Percentiles rank a stretch among this genome's conserved stretches.
These are phyloP conservation scores for Argopecten irradians DNA, from an alignment of 1,140 invertebrate species.

Conservation along the genomic window DNA sequence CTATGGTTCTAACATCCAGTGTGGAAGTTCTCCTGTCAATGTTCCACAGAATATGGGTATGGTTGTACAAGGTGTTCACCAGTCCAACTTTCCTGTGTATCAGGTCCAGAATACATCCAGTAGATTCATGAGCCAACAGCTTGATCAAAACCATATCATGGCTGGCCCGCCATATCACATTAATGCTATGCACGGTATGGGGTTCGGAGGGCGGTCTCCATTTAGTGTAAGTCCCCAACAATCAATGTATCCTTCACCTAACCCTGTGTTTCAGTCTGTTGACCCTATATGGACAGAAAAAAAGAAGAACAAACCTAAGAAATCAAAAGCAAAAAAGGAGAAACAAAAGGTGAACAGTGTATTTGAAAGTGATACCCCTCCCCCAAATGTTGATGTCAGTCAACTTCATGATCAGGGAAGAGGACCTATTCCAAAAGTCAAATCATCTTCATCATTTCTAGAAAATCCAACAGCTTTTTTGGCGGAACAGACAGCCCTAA, in stretches of 20 bases:
- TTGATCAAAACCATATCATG: constrained; percentile 19
- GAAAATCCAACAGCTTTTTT: constrained; percentile 93
- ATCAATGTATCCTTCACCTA: not conserved
- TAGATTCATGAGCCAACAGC: not conserved
- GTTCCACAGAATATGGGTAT: constrained; percentile 30
- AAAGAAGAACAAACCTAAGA: constrained; percentile 3
- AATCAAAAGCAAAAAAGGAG: not conserved
- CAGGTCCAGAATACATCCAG: not conserved
- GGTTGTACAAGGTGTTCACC: constrained; percentile 24
- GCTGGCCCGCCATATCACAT: not conserved
- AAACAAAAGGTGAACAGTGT: constrained; percentile 59
- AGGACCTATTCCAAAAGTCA: constrained; percentile 60
- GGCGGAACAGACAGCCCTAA: constrained; percentile 73
- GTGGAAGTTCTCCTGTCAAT: constrained; percentile 10
- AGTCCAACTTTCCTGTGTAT: constrained; percentile 14
- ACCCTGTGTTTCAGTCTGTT: constrained; percentile 5
- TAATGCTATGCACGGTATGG: not conserved
- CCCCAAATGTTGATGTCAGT: constrained; percentile 68
- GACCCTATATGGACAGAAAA: constrained; percentile 7
- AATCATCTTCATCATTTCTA: constrained; percentile 84
- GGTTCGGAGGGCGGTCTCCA: not conserved
- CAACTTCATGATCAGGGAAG: constrained; percentile 59
- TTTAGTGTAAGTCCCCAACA: not conserved
- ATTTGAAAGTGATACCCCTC: constrained; percentile 65
- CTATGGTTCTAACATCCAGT: not conserved